These are phyloP conservation scores for Tokudaia muenninki DNA, from an alignment of 2,797 vertebrate genomes.

Conservation along the genomic window DNA sequence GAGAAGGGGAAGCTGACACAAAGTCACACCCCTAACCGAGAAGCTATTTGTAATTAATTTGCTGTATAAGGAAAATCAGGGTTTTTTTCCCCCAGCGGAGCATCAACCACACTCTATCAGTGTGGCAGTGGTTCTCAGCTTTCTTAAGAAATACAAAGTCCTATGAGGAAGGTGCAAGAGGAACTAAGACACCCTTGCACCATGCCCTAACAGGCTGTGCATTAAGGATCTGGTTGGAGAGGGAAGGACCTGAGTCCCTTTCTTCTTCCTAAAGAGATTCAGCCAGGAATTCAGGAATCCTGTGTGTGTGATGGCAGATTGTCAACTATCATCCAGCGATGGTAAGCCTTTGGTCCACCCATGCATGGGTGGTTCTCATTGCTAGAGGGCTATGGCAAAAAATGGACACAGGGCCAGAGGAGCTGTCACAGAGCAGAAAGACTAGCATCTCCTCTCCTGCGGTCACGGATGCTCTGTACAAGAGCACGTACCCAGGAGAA, in stretches of 20 bases:
- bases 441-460: background rate
- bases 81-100: background rate
- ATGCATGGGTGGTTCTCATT: background rate
- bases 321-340: constrained; percentile 25
- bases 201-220: background rate
- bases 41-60: background rate
- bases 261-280: constrained; percentile 49
- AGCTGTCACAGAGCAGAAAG: background rate
- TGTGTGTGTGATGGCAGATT: fast-evolving
- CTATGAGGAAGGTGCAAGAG: background rate
- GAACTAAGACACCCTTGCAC: background rate
- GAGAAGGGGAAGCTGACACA: background rate
- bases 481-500: background rate
- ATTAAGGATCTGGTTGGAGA: background rate
- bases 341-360: background rate
- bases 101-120: background rate
- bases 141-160: background rate
- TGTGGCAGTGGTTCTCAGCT: background rate
- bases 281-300: constrained; percentile 42
- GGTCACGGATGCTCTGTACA: background rate
- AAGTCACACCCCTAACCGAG: background rate
- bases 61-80: background rate
- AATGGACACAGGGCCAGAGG: background rate
- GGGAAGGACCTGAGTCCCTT: background rate
- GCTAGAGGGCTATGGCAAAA: background rate